phyloP scores from a whole-genome alignment of 2,797 vertebrate species.

The Crypturellus tataupa region DNA sequence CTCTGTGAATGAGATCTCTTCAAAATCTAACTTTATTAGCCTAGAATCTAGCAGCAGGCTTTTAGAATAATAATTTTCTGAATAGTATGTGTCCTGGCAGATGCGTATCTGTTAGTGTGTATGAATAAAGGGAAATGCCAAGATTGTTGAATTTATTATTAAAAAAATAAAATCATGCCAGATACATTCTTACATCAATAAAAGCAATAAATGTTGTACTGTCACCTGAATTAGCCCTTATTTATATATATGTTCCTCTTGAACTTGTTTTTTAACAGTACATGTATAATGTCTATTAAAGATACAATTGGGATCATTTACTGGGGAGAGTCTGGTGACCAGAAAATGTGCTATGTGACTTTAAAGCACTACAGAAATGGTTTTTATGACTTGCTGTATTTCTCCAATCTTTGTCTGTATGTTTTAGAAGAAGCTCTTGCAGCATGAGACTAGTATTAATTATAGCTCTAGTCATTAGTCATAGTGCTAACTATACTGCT shows the following conservation, averaged over 20 bases:
- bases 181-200: background rate
- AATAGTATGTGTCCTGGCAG: background rate
- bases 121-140: rapidly evolving
- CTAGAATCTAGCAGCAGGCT: background rate
- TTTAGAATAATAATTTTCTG: background rate
- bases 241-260: background rate
- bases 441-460: background rate
- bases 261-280: background rate
- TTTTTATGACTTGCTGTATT: background rate
- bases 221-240: background rate
- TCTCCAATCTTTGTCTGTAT: background rate
- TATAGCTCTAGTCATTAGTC: background rate
- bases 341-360: background rate
- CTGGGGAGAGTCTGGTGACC: background rate
- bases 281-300: rapidly evolving
- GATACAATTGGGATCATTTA: rapidly evolving
- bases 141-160: background rate
- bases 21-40: background rate
- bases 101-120: background rate
- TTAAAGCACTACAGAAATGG: background rate
- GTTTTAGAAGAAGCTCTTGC: background rate
- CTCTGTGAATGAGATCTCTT: background rate
- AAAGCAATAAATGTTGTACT: background rate
- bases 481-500: background rate
- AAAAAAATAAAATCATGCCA: background rate